Base-by-base conservation (phyloP, 92 coral and sea anemone species). In the Actinostola sp. region DNA sequence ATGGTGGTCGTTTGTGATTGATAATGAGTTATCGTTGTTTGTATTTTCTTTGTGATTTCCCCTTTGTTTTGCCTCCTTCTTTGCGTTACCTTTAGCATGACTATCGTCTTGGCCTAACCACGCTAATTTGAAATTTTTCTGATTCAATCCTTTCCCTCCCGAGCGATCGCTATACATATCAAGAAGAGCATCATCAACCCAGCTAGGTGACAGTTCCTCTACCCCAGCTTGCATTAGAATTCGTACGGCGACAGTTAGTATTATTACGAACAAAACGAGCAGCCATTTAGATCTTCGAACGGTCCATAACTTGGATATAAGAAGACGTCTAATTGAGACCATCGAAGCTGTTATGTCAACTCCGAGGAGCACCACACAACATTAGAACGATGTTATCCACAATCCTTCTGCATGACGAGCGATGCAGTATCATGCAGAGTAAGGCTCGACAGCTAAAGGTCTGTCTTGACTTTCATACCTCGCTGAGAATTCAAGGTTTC, bases 241-340 rank as follows among this genome's bases (percentile, higher is more conserved):
- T 35, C 33, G 48, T 14, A 43, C 57, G 16, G 39, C 64, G 33
- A 61, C 19, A 26, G 45, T 27, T 16, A 38, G 51, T 17, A 75
- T 30, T 11, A 75, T 9, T 16, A 41, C 36, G 12, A 64, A 14
- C 14, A 75, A 7, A 15, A 75, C 8, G n/a, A 27, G 48, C 20
- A 75, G 21, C 81, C 72, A 75, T 75, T 51, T 75, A 34, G 63
- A 26, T 8, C 69, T 52, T 21, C 72, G 81, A 63, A 75, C 8
- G 24, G 36, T 75, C 81, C 72, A 75, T 51, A 75, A 64, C 61
- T 49, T 75, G 49, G 81, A 75, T 27, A 64, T 48, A 48, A 64
- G 17, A 13, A 63, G 38, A 1, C 81, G 71, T 61, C 81, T 34
- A 66, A 63, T 32, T 34, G 81, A 50, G 58, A 75, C 81, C 81